Conservation (phyloP, 2,797 vertebrate species). For the Strix occidentalis region DNA sequence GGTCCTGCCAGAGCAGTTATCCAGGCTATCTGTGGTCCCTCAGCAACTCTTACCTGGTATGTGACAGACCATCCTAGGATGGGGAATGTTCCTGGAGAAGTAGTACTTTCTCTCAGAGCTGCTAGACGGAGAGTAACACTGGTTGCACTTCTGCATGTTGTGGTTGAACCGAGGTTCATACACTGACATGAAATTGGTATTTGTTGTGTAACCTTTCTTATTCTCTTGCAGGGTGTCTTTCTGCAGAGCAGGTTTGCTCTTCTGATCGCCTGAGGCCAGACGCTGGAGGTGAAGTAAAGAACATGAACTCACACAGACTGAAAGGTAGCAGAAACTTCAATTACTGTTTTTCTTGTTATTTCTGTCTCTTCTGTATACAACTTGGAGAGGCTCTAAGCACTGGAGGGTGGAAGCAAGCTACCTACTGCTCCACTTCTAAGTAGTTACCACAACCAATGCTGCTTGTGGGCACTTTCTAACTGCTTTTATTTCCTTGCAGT, state of each 20-base stretch:
- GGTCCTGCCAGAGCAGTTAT: background rate
- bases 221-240: background rate
- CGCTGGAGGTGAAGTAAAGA: slow-evolving; percentile 32
- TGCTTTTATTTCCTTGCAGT: background rate
- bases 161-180: background rate
- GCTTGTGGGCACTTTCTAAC: background rate
- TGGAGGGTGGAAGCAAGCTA: background rate
- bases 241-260: background rate
- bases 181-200: background rate
- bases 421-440: background rate
- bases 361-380: background rate
- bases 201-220: background rate
- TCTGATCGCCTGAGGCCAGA: background rate
- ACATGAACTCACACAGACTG: background rate
- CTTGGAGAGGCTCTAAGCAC: background rate
- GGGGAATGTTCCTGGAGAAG: slow-evolving; percentile 60
- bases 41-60: slow-evolving; percentile 57
- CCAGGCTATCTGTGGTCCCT: background rate
- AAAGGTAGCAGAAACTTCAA: background rate
- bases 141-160: background rate
- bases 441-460: background rate
- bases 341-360: background rate
- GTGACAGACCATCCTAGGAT: slow-evolving; percentile 65
- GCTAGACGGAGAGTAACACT: too few relatives aligned
- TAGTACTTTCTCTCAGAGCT: background rate